Base-by-base conservation (phyloP, 2,888 invertebrate genomes). In the Drosophila antonietae region DNA sequence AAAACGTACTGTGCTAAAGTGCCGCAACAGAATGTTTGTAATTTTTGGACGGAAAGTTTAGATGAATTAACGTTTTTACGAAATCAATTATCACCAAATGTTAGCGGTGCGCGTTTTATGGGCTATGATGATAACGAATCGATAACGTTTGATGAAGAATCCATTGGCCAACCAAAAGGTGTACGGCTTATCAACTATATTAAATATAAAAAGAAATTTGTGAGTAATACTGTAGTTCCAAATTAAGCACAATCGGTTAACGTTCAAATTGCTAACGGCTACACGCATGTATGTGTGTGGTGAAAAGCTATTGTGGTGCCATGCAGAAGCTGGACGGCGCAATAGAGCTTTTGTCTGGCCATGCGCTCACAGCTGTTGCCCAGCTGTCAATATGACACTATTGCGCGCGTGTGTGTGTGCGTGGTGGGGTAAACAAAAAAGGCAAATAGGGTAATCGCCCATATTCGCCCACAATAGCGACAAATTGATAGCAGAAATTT, bases 341-440 rank as follows among this genome's bases (percentile, higher is more conserved):
- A 20, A 14, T 2, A 31, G 51, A 82, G 80, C 84, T 84, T 78
- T 79, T 69, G 68, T 61, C 55, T 59, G 63, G 5, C 41, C 49
- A 46, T 15, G 35, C n/a, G 47, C 57, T 49, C 61, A 56, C 83
- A 84, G 80, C 80, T 87, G 88, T 78, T 75, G 33, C 69, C 65
- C 80, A 80, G 80, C 83, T 74, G 72, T 79, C 73, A 75, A 12
- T 41, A 6, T 70, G 67, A 64, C 72, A 70, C 62, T 75, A 28
- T 28, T 28, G 28, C 28, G 28, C 68, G 63, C 56, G 33, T 39
- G 15, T 43, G 39, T 55, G 28, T 44, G 44, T 37, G 31, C 66
- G 60, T 63, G 73, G 61, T 63, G 73, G 61, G 65, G 78, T 88
- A 84, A 84, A 84, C 88, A 84, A 84, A 83, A 68, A 73, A 68